Evolutionary conservation across 2,113 vertebrate genomes (phyloP).

Genomic region (Poeciliopsis turrubarensis): DNA sequence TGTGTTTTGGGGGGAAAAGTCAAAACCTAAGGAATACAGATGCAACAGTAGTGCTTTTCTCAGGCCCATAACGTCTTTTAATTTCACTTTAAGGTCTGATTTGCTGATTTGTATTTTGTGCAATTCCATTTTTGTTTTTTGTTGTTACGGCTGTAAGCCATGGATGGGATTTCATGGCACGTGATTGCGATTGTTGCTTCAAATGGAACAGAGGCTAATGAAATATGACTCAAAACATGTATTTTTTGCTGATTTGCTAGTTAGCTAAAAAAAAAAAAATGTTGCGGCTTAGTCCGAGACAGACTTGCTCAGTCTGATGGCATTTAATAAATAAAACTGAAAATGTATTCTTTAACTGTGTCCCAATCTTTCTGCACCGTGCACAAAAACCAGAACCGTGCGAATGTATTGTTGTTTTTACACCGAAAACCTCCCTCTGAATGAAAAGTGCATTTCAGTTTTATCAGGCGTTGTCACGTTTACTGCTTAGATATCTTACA

Average conservation of each 20-base stretch:
- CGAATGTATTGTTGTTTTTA: neutral
- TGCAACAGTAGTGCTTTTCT: neutral
- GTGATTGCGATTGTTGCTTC: no score
- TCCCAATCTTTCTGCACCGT: neutral
- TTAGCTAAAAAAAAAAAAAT: neutral
- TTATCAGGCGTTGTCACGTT: neutral
- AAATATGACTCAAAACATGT: neutral
- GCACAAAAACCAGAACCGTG: neutral
- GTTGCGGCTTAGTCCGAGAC: no score
- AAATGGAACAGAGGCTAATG: no score
- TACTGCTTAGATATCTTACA: neutral
- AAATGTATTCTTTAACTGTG: no score
- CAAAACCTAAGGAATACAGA: neutral
- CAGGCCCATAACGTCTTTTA: neutral
- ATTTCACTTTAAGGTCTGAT: no score
- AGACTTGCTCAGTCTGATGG: no score
- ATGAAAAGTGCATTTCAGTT: neutral
- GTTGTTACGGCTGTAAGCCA: neutral
- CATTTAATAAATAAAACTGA: no score
- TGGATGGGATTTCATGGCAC: no score
- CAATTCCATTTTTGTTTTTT: no score
- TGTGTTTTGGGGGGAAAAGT: neutral
- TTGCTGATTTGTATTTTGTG: no score
- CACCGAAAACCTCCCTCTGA: neutral
- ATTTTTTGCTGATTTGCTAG: neutral